These are phyloP conservation scores for Pyxicephalus adspersus DNA, from an alignment of 2,113 vertebrate genomes.

Conservation along the genomic window DNA sequence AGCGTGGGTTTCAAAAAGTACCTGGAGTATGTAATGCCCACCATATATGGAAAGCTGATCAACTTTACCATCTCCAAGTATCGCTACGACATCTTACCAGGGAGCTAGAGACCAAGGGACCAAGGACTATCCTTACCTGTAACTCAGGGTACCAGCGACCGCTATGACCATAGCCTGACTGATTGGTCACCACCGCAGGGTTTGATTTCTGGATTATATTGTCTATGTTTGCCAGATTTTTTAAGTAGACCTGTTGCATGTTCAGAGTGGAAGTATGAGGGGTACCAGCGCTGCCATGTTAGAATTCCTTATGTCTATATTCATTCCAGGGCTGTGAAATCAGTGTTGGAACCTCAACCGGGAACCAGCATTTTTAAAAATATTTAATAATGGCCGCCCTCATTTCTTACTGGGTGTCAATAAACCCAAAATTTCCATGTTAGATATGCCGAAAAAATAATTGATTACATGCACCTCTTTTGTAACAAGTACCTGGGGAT, in stretches of 20 bases:
- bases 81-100: constrained; percentile 36
- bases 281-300: too few relatives aligned
- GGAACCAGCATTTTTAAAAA: too few relatives aligned
- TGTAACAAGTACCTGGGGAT: too few relatives aligned
- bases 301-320: too few relatives aligned
- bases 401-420: too few relatives aligned
- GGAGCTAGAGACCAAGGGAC: neutral
- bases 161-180: neutral
- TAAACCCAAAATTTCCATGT: too few relatives aligned
- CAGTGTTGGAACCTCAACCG: too few relatives aligned
- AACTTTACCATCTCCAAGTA: constrained; percentile 57
- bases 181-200: constrained; percentile 12
- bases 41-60: constrained; percentile 58
- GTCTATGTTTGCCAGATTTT: constrained; percentile 8
- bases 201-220: neutral
- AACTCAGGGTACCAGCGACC: constrained; percentile 10
- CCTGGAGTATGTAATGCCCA: constrained; percentile 60
- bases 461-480: too few relatives aligned
- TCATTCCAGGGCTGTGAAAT: too few relatives aligned
- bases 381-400: too few relatives aligned
- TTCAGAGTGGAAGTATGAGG: neutral
- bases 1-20: constrained; percentile 60
- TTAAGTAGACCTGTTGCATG: neutral
- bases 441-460: too few relatives aligned
- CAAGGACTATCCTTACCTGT: neutral